Conservation (phyloP, 2,113 vertebrate genomes). For the Macroglossus sobrinus region DNA sequence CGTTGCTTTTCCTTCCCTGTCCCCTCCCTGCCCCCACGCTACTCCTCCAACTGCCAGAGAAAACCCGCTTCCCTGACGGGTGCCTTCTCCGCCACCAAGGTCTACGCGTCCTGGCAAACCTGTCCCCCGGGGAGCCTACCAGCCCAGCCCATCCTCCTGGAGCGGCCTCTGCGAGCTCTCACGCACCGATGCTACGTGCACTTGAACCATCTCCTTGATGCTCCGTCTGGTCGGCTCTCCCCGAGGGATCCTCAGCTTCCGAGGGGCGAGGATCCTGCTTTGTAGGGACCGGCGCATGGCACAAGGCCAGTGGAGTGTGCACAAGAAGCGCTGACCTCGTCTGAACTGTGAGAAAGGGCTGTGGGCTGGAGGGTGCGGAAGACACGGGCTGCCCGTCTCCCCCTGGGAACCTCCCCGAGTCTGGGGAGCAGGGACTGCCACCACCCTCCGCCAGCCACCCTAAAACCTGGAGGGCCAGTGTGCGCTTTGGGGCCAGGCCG, state of each 20-base stretch:
- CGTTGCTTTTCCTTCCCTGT: not conserved
- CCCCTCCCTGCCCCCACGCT: not conserved
- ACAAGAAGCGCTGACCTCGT: not conserved
- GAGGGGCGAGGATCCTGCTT: not conserved
- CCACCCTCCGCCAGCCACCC: not conserved
- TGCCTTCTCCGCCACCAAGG: not conserved
- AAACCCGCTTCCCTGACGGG: not conserved
- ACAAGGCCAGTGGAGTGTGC: not conserved
- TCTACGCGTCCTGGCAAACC: not conserved
- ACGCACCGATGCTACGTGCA: rapidly evolving
- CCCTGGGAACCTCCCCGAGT: not conserved
- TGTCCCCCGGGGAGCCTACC: not conserved
- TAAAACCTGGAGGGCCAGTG: not conserved
- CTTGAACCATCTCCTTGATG: not conserved
- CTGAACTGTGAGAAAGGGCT: not conserved
- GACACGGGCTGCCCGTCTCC: rapidly evolving
- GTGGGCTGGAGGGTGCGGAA: not conserved
- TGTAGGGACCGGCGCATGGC: rapidly evolving
- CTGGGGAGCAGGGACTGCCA: not conserved
- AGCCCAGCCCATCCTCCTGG: rapidly evolving
- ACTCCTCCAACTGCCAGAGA: not conserved
- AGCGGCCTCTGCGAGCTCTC: no score
- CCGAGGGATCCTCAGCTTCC: not conserved
- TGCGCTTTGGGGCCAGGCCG: not conserved
- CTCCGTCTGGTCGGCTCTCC: not conserved